These are phyloP conservation scores for Polypedilum vanderplanki DNA, from an alignment of 1,140 invertebrate genomes.

Conservation along the genomic window DNA sequence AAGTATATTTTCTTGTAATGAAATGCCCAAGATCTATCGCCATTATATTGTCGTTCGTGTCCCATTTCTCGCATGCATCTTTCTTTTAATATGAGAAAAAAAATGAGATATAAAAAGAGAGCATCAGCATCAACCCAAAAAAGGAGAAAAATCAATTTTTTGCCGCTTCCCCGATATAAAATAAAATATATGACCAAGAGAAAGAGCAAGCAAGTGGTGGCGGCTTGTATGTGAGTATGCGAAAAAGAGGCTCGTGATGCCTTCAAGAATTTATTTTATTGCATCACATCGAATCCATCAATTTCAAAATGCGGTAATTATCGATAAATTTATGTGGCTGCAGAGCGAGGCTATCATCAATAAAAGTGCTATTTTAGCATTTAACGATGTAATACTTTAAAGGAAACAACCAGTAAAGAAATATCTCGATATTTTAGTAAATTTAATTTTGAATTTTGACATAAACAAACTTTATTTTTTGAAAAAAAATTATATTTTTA, in stretches of 20 bases:
- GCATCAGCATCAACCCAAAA: too few species aligned
- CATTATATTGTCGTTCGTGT: not conserved
- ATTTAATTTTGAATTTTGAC: too few species aligned
- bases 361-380: constrained; percentile 19
- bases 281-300: constrained; percentile 16
- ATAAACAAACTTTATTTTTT: too few species aligned
- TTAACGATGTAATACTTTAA: constrained; percentile 14
- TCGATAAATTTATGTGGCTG: constrained; percentile 18
- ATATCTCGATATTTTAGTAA: too few species aligned
- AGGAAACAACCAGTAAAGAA: not conserved
- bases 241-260: not conserved
- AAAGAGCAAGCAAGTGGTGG: too few species aligned
- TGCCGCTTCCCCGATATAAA: too few species aligned
- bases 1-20: not conserved
- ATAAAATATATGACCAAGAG: too few species aligned
- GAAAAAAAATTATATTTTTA: too few species aligned
- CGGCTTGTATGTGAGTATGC: too few species aligned
- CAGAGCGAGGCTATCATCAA: constrained; percentile 16
- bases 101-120: too few species aligned
- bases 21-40: not conserved
- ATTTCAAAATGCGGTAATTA: constrained; percentile 19
- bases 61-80: not conserved
- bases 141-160: too few species aligned
- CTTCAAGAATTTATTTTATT: constrained; percentile 9
- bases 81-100: not conserved